These are phyloP conservation scores for Deroplatys truncata DNA, from an alignment of 2,888 invertebrate genomes.

Conservation along the genomic window DNA sequence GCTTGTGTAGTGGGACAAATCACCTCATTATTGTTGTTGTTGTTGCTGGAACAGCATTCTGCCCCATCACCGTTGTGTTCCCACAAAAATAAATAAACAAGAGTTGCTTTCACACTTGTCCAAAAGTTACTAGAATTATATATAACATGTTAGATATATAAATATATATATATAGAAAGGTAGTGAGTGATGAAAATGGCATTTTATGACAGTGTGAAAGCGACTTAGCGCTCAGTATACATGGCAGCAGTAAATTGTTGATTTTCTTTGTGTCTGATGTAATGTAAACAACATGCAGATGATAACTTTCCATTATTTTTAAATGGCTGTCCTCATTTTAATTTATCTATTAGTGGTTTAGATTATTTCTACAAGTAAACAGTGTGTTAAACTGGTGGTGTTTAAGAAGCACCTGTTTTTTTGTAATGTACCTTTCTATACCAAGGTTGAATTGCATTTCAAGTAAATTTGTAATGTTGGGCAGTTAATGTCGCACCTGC, in stretches of 20 bases:
- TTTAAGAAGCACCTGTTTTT: neutral
- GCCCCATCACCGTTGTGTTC: slow-evolving; percentile 13
- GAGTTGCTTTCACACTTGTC: slow-evolving; percentile 3
- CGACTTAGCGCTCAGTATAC: slow-evolving; percentile 18
- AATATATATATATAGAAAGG: neutral
- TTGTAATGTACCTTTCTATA: slow-evolving; percentile 4
- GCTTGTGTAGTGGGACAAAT: slow-evolving; percentile 2
- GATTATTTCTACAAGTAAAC: neutral
- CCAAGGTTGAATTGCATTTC: slow-evolving; percentile 6
- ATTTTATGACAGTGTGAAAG: slow-evolving; percentile 7
- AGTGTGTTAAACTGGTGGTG: neutral
- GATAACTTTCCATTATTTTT: slow-evolving; percentile 7
- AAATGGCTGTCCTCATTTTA: slow-evolving; percentile 9
- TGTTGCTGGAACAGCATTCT: neutral
- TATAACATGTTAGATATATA: slow-evolving; percentile 8
- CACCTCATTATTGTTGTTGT: slow-evolving; percentile 2
- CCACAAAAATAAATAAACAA: neutral
- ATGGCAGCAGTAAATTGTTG: neutral
- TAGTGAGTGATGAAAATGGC: neutral
- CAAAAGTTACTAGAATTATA: slow-evolving; percentile 5
- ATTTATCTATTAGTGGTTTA: slow-evolving; percentile 10
- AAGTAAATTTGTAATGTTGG: slow-evolving; percentile 1
- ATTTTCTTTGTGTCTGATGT: neutral
- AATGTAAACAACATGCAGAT: neutral
- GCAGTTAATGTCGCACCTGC: neutral